Evolutionary conservation across 2,113 vertebrate genomes (phyloP).

Genomic region (Aythya baeri): DNA sequence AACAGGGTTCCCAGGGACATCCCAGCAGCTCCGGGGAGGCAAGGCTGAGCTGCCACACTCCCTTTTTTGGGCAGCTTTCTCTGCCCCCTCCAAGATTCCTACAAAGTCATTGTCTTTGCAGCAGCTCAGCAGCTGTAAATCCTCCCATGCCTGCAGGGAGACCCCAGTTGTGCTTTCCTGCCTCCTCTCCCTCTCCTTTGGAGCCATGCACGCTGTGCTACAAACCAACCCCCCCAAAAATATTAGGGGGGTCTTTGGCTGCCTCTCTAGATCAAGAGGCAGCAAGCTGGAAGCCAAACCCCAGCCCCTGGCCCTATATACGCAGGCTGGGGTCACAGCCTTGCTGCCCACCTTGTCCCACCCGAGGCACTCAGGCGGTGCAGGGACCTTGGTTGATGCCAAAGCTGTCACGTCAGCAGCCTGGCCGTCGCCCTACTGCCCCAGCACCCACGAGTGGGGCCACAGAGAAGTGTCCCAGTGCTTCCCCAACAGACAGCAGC

Average conservation of each 20-base stretch:
- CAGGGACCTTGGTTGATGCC: not conserved
- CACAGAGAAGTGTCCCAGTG: not conserved
- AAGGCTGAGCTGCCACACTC: not conserved
- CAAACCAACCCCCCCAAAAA: not conserved
- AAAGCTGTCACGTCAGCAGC: not conserved
- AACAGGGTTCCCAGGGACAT: not conserved
- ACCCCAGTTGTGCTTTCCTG: not conserved
- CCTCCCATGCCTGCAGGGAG: not conserved
- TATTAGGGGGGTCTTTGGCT: not conserved
- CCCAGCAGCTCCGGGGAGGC: not conserved
- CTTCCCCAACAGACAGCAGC: not conserved
- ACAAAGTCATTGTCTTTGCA: not conserved
- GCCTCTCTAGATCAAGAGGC: not conserved
- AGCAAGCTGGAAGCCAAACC: accelerated
- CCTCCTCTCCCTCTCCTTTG: not conserved
- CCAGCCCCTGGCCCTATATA: no score
- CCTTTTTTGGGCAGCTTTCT: not conserved
- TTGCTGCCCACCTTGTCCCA: not conserved
- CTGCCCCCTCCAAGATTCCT: not conserved
- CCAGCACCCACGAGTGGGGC: not conserved
- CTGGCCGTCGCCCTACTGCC: not conserved
- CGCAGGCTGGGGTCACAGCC: not conserved
- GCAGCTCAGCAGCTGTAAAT: not conserved
- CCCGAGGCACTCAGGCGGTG: no score
- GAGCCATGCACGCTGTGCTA: accelerated